These are phyloP conservation scores for Phasianus colchicus DNA, from an alignment of 2,113 vertebrate species.

Conservation along the genomic window DNA sequence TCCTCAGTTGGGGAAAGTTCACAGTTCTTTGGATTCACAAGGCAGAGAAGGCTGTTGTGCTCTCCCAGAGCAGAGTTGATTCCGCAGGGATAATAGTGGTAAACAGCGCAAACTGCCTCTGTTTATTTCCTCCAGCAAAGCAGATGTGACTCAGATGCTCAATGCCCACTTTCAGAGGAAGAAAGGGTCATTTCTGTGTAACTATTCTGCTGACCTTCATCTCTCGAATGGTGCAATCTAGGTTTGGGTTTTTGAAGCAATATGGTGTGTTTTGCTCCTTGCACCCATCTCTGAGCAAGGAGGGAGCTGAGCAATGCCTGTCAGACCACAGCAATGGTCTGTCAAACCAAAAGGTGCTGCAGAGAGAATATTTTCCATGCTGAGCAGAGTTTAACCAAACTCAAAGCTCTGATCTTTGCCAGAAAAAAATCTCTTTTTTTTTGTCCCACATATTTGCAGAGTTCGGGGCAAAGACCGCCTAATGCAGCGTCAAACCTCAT, in stretches of 20 bases:
- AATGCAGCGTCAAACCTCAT: not conserved
- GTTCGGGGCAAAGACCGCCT: not conserved
- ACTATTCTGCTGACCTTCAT: not conserved
- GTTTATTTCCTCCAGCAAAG: not conserved
- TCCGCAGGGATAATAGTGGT: not conserved
- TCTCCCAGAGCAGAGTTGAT: not conserved
- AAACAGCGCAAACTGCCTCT: not conserved
- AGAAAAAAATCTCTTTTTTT: not conserved
- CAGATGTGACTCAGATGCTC: not conserved
- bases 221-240: accelerated
- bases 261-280: not conserved
- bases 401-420: not conserved
- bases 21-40: not conserved
- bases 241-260: not conserved
- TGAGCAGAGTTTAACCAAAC: not conserved
- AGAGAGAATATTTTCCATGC: not conserved
- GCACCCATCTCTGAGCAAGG: not conserved
- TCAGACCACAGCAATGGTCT: not conserved
- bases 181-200: not conserved
- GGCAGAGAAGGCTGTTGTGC: not conserved
- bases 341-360: not conserved
- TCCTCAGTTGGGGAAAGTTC: not conserved
- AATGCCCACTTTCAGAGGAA: not conserved
- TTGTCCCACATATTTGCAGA: not conserved
- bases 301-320: not conserved